These are phyloP conservation scores for Orestias chungarensis DNA, from an alignment of 2,797 vertebrate genomes.

Conservation along the genomic window DNA sequence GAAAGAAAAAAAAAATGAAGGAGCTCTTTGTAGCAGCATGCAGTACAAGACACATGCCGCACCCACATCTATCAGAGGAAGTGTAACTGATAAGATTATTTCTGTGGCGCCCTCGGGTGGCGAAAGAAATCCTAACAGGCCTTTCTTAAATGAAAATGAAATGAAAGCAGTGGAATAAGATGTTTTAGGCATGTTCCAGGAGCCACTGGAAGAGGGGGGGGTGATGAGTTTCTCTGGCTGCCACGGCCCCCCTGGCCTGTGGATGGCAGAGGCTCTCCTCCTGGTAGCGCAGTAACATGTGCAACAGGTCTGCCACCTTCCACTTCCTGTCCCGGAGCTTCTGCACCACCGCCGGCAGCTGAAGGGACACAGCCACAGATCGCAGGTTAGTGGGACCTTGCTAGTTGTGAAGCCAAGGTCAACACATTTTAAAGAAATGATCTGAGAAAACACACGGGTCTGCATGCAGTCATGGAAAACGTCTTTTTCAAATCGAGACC, in stretches of 20 bases:
- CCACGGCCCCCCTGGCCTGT: constrained; percentile 56
- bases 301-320: constrained; percentile 90
- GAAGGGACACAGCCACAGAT: constrained; percentile 29
- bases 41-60: constrained; percentile 46
- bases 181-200: constrained; percentile 85
- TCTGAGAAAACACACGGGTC: neutral
- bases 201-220: constrained; percentile 90
- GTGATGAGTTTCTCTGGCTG: constrained; percentile 48
- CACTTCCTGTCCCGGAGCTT: constrained; percentile 85
- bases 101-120: constrained; percentile 69
- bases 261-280: constrained; percentile 75
- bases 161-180: neutral
- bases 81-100: constrained; percentile 56
- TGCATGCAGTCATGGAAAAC: neutral
- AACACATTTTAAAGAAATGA: neutral
- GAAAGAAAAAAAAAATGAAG: constrained; percentile 34
- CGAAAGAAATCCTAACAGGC: constrained; percentile 47
- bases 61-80: constrained; percentile 64
- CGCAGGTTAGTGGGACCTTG: neutral
- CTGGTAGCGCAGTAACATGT: constrained; percentile 89
- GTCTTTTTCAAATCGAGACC: too few relatives aligned
- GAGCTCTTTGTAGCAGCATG: constrained; percentile 49
- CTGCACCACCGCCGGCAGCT: constrained; percentile 83
- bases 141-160: constrained; percentile 33
- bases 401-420: neutral